These are phyloP conservation scores for Bursaphelenchus mucronatus DNA, from an alignment of 1,140 invertebrate genomes.

Conservation along the genomic window DNA sequence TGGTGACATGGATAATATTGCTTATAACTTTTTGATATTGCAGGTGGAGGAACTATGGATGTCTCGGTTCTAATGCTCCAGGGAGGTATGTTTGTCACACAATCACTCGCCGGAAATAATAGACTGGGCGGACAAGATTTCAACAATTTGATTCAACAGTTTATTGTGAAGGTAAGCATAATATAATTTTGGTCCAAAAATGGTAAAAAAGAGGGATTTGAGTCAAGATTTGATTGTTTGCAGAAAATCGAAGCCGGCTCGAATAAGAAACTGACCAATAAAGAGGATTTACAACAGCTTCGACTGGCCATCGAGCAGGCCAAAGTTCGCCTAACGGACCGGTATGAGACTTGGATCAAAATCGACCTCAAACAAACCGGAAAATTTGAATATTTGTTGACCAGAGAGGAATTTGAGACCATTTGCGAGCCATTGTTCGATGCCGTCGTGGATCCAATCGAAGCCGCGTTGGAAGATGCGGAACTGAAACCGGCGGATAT, in stretches of 20 bases:
- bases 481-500: constrained; percentile 57
- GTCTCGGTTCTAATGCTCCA: constrained; percentile 64
- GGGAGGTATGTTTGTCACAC: constrained; percentile 65
- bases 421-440: constrained; percentile 63
- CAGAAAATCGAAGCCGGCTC: constrained; percentile 49
- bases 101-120: constrained; percentile 66
- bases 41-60: constrained; percentile 64
- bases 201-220: constrained; percentile 10
- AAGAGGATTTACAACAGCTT: constrained; percentile 64
- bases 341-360: constrained; percentile 49
- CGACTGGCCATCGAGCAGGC: constrained; percentile 63
- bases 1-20: neutral
- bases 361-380: constrained; percentile 52
- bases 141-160: constrained; percentile 62
- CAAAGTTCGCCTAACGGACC: constrained; percentile 62
- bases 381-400: constrained; percentile 63
- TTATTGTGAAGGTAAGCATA: constrained; percentile 54
- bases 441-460: constrained; percentile 58
- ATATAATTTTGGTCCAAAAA: too few relatives aligned
- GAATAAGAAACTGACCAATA: constrained; percentile 57
- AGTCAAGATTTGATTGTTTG: constrained; percentile 22
- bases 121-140: constrained; percentile 65
- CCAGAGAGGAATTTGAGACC: constrained; percentile 62
- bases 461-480: constrained; percentile 53
- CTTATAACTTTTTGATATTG: constrained; percentile 19